Evolutionary conservation across 92 coral and sea anemone genomes (phyloP).

Genomic region (Isaurus tuberculatus): DNA sequence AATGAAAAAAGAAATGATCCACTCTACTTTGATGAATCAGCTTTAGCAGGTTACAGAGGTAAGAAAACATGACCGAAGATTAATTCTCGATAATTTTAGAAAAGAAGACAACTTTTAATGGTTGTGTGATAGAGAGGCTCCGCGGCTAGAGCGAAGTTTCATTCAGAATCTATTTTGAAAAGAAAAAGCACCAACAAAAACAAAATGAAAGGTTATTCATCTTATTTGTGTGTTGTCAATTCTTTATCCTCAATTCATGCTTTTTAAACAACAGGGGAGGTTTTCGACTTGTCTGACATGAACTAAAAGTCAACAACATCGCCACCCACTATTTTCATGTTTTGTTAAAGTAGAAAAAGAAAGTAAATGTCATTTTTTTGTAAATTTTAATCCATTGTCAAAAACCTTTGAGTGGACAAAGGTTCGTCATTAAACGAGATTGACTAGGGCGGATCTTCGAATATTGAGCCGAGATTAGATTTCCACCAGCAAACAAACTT

Average conservation of each 20-base stretch:
- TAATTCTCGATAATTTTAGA: not conserved
- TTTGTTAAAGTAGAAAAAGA: not conserved
- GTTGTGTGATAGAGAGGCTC: too few species aligned
- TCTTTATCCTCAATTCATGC: not conserved
- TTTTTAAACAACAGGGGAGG: not conserved
- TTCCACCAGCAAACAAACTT: conserved; percentile 7
- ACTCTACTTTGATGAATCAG: conserved; percentile 38
- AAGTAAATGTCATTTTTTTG: not conserved
- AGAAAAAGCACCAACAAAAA: too few species aligned
- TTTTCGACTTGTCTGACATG: not conserved
- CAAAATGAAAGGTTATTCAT: too few species aligned
- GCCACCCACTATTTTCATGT: not conserved
- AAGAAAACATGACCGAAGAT: not conserved
- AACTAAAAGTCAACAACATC: not conserved
- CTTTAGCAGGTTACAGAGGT: conserved; percentile 37
- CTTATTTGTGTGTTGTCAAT: too few species aligned
- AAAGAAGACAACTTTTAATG: too few species aligned
- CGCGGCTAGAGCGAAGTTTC: too few species aligned
- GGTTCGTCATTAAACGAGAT: not conserved
- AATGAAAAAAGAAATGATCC: conserved; percentile 41
- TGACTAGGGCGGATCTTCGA: not conserved
- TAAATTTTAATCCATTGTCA: not conserved
- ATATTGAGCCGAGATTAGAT: not conserved
- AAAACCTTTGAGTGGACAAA: not conserved
- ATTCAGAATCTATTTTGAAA: too few species aligned